Evolutionary conservation across 2,888 invertebrate genomes (phyloP).

Genomic region (Nymphalis urticae): DNA sequence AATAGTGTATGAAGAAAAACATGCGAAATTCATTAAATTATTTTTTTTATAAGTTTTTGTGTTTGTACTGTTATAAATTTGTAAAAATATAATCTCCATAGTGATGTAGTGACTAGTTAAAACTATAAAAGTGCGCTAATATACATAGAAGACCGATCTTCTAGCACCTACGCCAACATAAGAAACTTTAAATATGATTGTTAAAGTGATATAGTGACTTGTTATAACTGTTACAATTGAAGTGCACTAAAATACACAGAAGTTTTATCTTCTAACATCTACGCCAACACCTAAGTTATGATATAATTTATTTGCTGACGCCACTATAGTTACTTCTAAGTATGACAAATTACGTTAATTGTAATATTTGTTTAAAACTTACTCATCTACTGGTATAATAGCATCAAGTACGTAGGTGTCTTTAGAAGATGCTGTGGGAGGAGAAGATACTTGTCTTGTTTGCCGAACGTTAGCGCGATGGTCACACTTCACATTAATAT

Average conservation of each 20-base stretch:
- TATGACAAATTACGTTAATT: not conserved
- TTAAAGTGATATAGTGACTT: constrained; percentile 17
- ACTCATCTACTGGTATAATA: constrained; percentile 92
- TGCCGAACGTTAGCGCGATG: constrained; percentile 86
- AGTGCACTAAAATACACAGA: constrained; percentile 26
- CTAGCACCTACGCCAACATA: constrained; percentile 28
- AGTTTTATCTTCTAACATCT: constrained; percentile 23
- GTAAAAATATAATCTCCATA: constrained; percentile 4
- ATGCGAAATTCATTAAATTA: constrained; percentile 46
- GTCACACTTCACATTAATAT: constrained; percentile 95
- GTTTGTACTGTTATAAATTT: constrained; percentile 11
- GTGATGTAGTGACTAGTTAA: constrained; percentile 17
- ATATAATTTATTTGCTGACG: constrained; percentile 5
- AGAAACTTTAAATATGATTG: constrained; percentile 6
- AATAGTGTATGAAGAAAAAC: constrained; percentile 70
- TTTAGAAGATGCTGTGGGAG: constrained; percentile 84
- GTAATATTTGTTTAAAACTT: constrained; percentile 68
- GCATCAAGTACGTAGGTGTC: constrained; percentile 92
- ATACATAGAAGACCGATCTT: constrained; percentile 14
- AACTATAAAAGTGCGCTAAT: constrained; percentile 25
- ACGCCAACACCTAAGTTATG: constrained; percentile 32
- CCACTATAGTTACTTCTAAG: not conserved
- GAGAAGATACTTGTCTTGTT: constrained; percentile 82
- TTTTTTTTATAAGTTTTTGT: constrained; percentile 21
- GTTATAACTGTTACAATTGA: constrained; percentile 14